Evolutionary conservation across 2,888 invertebrate species (phyloP).

Genomic region (Chalcosyrphus nemorum): DNA sequence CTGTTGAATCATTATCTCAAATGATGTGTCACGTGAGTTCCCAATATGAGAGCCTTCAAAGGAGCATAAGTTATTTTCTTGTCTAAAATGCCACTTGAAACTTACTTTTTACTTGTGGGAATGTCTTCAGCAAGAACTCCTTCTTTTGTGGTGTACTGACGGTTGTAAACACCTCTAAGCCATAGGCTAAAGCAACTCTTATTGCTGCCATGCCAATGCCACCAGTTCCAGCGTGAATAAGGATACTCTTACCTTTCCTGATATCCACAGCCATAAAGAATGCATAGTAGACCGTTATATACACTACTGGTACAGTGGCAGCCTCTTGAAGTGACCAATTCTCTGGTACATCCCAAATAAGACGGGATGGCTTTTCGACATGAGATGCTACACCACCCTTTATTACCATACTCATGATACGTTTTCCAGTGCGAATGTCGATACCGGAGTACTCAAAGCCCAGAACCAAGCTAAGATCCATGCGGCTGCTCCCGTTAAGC

Average conservation of each 20-base stretch:
- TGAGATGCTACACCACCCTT: constrained; percentile 84
- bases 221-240: constrained; percentile 86
- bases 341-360: constrained; percentile 87
- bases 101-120: constrained; percentile 84
- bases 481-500: constrained; percentile 87
- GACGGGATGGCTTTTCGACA: constrained; percentile 75
- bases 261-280: constrained; percentile 80
- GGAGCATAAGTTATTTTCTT: background rate
- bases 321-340: constrained; percentile 89
- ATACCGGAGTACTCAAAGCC: constrained; percentile 88
- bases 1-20: constrained; percentile 91
- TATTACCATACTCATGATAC: constrained; percentile 86
- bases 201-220: constrained; percentile 92
- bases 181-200: constrained; percentile 85
- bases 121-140: constrained; percentile 84
- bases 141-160: constrained; percentile 87
- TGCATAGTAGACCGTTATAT: constrained; percentile 86
- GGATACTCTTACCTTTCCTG: constrained; percentile 80
- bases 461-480: constrained; percentile 86
- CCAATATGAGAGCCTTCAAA: constrained; percentile 86
- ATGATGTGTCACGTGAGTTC: constrained; percentile 92
- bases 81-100: background rate
- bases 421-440: constrained; percentile 83
- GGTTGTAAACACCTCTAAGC: constrained; percentile 87
- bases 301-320: constrained; percentile 91